Base-by-base conservation (phyloP, 2,888 invertebrate species). In the Ennomos erosarius region DNA sequence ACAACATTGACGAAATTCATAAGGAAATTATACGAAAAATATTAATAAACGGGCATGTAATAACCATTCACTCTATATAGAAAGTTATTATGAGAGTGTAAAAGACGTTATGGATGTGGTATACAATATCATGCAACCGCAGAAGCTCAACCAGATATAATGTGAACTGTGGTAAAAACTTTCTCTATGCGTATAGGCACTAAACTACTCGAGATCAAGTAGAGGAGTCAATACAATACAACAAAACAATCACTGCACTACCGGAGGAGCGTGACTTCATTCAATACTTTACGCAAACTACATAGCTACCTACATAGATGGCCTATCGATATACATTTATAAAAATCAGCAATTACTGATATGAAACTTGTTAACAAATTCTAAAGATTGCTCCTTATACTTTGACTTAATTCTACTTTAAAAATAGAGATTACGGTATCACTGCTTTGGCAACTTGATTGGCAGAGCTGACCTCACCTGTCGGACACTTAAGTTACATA, bases 181-280 rank as follows among this genome's bases (percentile, higher is more conserved):
- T 85, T 85, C 85, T 85, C 85, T 72, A 68, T 68, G 68, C 67
- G 68, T 71, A 68, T 68, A 68, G 67, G 68, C 71, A 68, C 71
- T 16, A 68, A 70, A 69, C 64, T 68, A 69, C 70, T 71, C 56
- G 48, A 63, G 45, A 70, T 68, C 68, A 68, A 66, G 56, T 69
- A 81, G 75, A 26, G 26, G 26, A 26, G 26, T 3, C 26, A 26
- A 57, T 63, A 51, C 64, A 58, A 54, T 45, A 59, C 73, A 75
- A 78, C 79, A 79, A 79, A 80, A 85, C 83, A 85, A 81, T 82
- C 75, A 65, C 74, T 73, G 57, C 52, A 44, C 59, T 49, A 62
- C 57, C 51, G 54, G 59, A 65, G 61, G 55, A 69, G 62, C 68
- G 65, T 62, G 71, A 67, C 59, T 69, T 51, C 57, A 51, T 68